Evolutionary conservation across 2,113 vertebrate genomes (phyloP), one percentile per base, ranked within the genome.

Genomic region (Rutilus rutilus): DNA sequence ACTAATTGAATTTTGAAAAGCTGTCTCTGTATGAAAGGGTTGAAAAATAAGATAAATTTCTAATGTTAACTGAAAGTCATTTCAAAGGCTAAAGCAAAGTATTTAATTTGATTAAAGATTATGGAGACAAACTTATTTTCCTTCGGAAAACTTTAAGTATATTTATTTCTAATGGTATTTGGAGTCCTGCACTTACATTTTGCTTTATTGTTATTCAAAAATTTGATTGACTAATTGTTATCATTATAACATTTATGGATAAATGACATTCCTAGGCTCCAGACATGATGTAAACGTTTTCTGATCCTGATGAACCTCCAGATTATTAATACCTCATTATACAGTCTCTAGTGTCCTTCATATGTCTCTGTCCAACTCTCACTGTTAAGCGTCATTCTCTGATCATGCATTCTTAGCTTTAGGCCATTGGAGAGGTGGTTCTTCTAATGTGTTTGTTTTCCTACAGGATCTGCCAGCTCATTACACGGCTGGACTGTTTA

Each of bases 401-500:
- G 30, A 82, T 82, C 39, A 64, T 82, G 47, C 47, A 15, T 6
- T 64, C 45, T 27, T 82, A 30, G 78, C 57, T 86, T 75, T 75
- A 81, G 67, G 85, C 67, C 30, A 82, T n/a, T n/a, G 57, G 54
- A 79, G 67, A 73, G 14, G 57, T 54, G 25, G 67, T 52, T 75
- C 42, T 64, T 71, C 67, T 64, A 82, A 81, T 81, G 36, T 82
- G 69, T 86, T 86, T 85, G 59, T 85, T 75, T 85, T 85, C 67
- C 30, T 78, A 69, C 62, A 78, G 54, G 42, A 47, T 82, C 25
- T 52, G 69, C 39, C 42, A 52, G 67, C 78, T 86, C 69, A 86
- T 86, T 86, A 86, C 85, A 86, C 23, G 78, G 50, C 54, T 85
- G 83, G 64, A 52, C 14, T 47, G n/a, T 78, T 87, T 76, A 39